Base-by-base conservation (phyloP, 2,113 vertebrate genomes). In the Callionymus lyra region DNA sequence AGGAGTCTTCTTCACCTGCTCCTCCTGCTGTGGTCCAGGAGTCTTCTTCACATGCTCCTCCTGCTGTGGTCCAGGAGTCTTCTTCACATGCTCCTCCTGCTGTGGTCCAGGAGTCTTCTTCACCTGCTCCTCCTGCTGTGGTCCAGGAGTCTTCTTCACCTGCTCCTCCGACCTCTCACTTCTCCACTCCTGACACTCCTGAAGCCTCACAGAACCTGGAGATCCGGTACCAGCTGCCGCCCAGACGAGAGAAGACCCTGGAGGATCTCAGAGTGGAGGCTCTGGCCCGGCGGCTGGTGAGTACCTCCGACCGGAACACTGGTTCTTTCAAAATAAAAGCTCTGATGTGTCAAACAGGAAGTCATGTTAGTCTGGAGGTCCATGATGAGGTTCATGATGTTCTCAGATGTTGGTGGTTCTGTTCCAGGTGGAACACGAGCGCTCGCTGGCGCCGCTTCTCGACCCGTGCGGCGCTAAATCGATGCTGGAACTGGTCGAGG, bases 401-500 rank as follows among this genome's bases (percentile, higher is more conserved):
- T n/a, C n/a, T n/a, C n/a, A n/a, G n/a, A n/a, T n/a, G n/a, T n/a
- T n/a, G n/a, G n/a, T n/a, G n/a, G n/a, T n/a, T n/a, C 17, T 40
- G 38, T 12, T 1, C 21, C 46, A 81, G 79, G 53, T 92, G 40
- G 67, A 82, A 62, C 85, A 81, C 56, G 94, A 98, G 62, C 79
- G 79, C 58, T 92, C 91, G 47, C 82, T 97, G 54, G 86, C 81
- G 1, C 82, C 88, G 16, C 86, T 98, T 48, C 65, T 98, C 60
- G 91, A 94, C 10, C 87, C 86, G 6, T 90, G 87, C 74, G 85
- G 82, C 27, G 81, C 87, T 76, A 90, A 89, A 77, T 93, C 85
- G 17, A 90, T 89, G 1, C 84, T 94, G 58, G 91, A 97, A 47
- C 74, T 97, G 17, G 92, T 98, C 90, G 89, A 90, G 73, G 91